These are phyloP conservation scores for Puffinus mauretanicus DNA, from an alignment of 2,113 vertebrate species.

Conservation along the genomic window DNA sequence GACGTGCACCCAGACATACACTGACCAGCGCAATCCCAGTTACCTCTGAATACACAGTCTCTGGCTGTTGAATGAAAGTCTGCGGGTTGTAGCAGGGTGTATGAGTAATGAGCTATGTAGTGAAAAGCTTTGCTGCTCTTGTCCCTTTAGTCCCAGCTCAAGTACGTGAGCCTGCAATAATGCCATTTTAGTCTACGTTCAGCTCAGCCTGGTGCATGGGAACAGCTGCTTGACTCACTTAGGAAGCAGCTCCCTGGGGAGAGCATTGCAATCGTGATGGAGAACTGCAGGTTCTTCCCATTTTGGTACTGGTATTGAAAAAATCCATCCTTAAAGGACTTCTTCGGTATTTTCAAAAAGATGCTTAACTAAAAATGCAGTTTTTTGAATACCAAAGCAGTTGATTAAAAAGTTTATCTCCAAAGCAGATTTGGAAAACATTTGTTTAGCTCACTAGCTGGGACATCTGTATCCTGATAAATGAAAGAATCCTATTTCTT, in stretches of 20 bases:
- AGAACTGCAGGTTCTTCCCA: neutral
- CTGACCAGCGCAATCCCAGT: neutral
- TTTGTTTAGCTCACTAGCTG: neutral
- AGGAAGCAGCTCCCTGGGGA: neutral
- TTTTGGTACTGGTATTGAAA: neutral
- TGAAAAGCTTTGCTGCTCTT: neutral
- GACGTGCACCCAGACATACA: accelerated
- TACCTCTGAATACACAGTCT: neutral
- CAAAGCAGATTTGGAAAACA: neutral
- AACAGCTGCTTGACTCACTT: neutral
- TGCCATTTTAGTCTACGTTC: neutral
- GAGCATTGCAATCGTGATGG: neutral
- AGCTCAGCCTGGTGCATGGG: neutral
- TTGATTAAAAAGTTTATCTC: neutral
- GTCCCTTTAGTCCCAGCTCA: neutral
- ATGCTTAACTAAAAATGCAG: neutral
- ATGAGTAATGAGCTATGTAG: neutral
- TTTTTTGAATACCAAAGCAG: neutral
- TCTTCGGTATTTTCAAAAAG: neutral
- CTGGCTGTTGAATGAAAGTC: neutral
- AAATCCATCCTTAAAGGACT: neutral
- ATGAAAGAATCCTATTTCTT: neutral
- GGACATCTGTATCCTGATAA: neutral
- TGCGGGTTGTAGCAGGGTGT: neutral
- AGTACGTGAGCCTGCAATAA: neutral